Evolutionary conservation across 2,888 invertebrate species (phyloP).

Genomic region (Athalia cordata): DNA sequence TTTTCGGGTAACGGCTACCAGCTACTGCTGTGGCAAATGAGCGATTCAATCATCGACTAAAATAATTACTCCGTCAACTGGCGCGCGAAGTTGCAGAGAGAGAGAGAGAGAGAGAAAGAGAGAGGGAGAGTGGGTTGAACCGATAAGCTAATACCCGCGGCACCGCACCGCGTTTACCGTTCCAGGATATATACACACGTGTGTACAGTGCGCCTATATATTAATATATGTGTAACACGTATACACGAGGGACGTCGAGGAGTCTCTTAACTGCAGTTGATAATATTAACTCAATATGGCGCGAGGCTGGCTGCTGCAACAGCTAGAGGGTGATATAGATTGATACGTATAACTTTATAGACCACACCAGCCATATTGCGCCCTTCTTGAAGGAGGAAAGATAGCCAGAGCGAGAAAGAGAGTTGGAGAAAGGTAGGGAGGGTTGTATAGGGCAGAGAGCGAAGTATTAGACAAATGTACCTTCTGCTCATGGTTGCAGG

Average conservation of each 20-base stretch:
- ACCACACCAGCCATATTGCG: slow-evolving; percentile 48
- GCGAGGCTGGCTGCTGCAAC: background rate
- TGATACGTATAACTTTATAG: slow-evolving; percentile 60
- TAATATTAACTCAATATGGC: slow-evolving; percentile 60
- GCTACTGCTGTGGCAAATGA: background rate
- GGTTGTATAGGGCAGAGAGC: too few species aligned
- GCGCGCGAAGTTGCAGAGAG: background rate
- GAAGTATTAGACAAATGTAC: slow-evolving; percentile 49
- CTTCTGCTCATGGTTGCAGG: slow-evolving; percentile 26
- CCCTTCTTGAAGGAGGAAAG: slow-evolving; percentile 12
- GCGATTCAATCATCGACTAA: slow-evolving; percentile 4
- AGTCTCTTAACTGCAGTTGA: slow-evolving; percentile 58
- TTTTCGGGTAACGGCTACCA: background rate
- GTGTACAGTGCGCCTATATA: background rate
- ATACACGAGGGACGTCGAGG: background rate
- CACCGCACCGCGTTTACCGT: too few species aligned
- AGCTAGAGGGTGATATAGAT: slow-evolving; percentile 50
- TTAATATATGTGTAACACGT: background rate
- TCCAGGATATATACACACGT: background rate
- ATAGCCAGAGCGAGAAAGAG: slow-evolving; percentile 3
- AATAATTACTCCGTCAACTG: slow-evolving; percentile 29
- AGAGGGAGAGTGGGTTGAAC: background rate
- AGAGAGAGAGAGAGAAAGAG: background rate
- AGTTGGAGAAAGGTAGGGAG: slow-evolving; percentile 31
- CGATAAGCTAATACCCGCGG: slow-evolving; percentile 28